Evolutionary conservation across 2,888 invertebrate genomes (phyloP).

Genomic region (Emmelina monodactyla): DNA sequence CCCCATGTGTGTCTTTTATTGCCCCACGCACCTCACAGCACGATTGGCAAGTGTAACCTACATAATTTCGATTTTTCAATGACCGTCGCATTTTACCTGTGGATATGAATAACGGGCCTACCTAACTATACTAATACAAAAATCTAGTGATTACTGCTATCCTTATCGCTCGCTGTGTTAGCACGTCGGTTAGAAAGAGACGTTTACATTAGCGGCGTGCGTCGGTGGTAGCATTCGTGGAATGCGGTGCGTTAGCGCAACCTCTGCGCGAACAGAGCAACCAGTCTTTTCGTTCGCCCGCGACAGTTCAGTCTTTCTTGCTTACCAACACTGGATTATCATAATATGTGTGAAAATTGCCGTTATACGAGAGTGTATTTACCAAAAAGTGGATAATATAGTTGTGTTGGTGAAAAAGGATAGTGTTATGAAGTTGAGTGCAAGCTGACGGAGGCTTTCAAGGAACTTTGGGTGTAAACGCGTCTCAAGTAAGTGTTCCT

Average conservation of each 20-base stretch:
- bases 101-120: conserved; percentile 54
- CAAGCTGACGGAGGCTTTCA: conserved; percentile 47
- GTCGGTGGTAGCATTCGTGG: conserved; percentile 33
- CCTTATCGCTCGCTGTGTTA: conserved; percentile 19
- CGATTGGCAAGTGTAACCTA: conserved; percentile 1
- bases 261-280: conserved; percentile 28
- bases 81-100: conserved; percentile 39
- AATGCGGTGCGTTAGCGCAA: conserved; percentile 59
- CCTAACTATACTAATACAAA: conserved; percentile 34
- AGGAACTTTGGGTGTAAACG: conserved; percentile 44
- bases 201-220: conserved; percentile 34
- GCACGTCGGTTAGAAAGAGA: conserved; percentile 28
- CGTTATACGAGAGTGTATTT: conserved; percentile 40
- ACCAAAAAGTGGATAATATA: conserved; percentile 42
- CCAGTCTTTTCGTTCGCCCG: conserved; percentile 51
- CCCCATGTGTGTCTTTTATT: no score
- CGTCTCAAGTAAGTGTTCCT: conserved; percentile 45
- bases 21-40: neutral
- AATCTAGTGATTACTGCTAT: conserved; percentile 22
- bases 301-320: conserved; percentile 30
- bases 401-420: conserved; percentile 39
- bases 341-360: conserved; percentile 54
- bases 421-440: conserved; percentile 59
- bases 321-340: neutral
- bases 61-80: conserved; percentile 1